Base-by-base conservation (phyloP, 2,888 invertebrate genomes). In the Leucoma salicis region DNA sequence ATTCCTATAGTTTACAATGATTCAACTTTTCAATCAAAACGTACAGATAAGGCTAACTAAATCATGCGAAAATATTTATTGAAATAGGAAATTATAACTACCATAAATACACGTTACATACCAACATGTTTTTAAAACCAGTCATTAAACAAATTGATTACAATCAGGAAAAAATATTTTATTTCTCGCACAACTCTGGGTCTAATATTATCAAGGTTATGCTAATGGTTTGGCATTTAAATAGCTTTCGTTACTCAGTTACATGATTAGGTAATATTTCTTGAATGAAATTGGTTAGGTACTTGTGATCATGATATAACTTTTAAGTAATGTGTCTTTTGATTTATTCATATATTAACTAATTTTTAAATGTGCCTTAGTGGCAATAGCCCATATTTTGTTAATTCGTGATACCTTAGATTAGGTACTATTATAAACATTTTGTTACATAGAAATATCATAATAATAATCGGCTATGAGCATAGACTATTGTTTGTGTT, bases 231-330 rank as follows among this genome's bases (percentile, higher is more conserved):
- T 45, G 53, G 42, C 43, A 48, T 53, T 53, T 46, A 48, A 50
- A 57, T 40, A 46, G 46, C 48, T 57, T 61, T 57, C 46, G 47
- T 53, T 56, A 60, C 38, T 59, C 61, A 53, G 57, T 56, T 57
- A 58, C 41, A 18, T 18, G 49, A 61, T 61, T 48, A 57, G 46
- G 61, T 58, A 58, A 61, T 49, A 53, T 46, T 41, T 42, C 36
- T 48, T 27, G 36, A 50, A 31, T 29, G 34, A 34, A 47, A 46
- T 48, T 50, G 12, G 47, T 50, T 49, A 42, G 31, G 31, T 35
- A n/a, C n/a, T n/a, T n/a, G n/a, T n/a, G n/a, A n/a, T 31, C 35
- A 35, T 60, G 57, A 57, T 48, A 60, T 56, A 60, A 60, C 53
- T 42, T 39, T 31, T 21, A 21, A 21, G 8, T 21, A 21, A 21